These are phyloP conservation scores for Porites rus DNA, from an alignment of 92 coral and sea anemone species.

Conservation along the genomic window DNA sequence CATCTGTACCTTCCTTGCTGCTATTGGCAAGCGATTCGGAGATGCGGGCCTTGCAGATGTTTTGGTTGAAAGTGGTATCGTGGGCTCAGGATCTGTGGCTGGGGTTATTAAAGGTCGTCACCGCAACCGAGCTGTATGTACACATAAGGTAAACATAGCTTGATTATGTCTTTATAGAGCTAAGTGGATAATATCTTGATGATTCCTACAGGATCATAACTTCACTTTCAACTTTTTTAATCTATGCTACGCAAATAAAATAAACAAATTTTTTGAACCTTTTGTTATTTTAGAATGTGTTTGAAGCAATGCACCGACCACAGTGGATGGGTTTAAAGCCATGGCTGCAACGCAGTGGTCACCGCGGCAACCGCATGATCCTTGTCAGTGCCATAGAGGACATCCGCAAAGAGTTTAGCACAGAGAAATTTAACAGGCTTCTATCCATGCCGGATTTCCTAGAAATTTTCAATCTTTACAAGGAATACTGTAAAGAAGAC, in stretches of 20 bases:
- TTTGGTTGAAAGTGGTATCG: conserved; percentile 58
- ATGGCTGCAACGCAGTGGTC: conserved; percentile 36
- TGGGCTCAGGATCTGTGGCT: conserved; percentile 59
- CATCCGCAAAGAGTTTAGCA: conserved; percentile 54
- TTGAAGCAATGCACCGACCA: conserved; percentile 59
- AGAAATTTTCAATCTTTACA: conserved; percentile 39
- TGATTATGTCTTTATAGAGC: conserved; percentile 15
- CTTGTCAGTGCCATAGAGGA: conserved; percentile 42
- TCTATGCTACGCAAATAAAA: too few species aligned
- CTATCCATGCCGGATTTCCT: conserved; percentile 52
- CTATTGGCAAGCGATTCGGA: conserved; percentile 63
- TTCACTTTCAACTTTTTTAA: background rate
- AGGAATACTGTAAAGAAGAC: conserved; percentile 45
- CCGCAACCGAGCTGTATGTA: conserved; percentile 57
- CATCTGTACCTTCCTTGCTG: conserved; percentile 57
- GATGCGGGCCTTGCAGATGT: conserved; percentile 70
- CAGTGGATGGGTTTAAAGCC: conserved; percentile 59
- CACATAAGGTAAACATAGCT: conserved; percentile 36
- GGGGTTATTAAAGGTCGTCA: conserved; percentile 67
- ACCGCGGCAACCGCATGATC: conserved; percentile 28
- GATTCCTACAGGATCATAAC: conserved; percentile 23
- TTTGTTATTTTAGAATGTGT: conserved; percentile 50
- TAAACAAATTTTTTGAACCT: background rate
- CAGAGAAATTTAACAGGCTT: conserved; percentile 44
- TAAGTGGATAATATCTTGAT: background rate